These are phyloP conservation scores for Phalera bucephala DNA, from an alignment of 2,888 invertebrate species.

Conservation along the genomic window DNA sequence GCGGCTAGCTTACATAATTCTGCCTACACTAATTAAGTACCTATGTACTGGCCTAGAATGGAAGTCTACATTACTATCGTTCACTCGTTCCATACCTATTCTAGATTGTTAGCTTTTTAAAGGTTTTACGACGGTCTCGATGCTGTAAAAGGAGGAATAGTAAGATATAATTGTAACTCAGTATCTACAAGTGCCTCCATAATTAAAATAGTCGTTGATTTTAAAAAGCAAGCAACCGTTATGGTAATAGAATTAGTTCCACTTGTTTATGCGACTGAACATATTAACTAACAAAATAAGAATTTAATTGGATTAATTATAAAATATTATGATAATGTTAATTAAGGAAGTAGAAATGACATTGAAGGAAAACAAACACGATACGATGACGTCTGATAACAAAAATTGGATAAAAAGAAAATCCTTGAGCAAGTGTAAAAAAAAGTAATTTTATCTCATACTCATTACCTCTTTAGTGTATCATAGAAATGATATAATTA, in stretches of 20 bases:
- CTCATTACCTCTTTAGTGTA: too few species aligned
- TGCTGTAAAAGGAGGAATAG: constrained; percentile 62
- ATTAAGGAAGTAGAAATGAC: constrained; percentile 3
- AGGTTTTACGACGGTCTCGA: constrained; percentile 54
- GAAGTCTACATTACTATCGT: constrained; percentile 51
- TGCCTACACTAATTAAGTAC: constrained; percentile 70
- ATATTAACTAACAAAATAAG: constrained; percentile 1
- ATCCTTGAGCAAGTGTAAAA: neutral
- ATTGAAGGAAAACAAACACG: constrained; percentile 5
- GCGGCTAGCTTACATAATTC: constrained; percentile 57
- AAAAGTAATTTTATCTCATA: too few species aligned
- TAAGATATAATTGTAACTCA: constrained; percentile 47
- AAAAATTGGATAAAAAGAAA: neutral
- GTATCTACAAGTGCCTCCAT: too few species aligned
- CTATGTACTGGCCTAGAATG: constrained; percentile 62
- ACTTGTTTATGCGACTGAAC: too few species aligned
- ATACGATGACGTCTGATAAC: constrained; percentile 5
- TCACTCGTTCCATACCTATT: constrained; percentile 42
- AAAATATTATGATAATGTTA: neutral
- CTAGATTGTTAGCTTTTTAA: constrained; percentile 41
- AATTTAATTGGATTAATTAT: constrained; percentile 7
- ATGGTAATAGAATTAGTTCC: too few species aligned
- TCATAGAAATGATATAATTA: too few species aligned
- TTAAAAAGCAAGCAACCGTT: constrained; percentile 31
- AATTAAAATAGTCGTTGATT: constrained; percentile 31